phyloP scores from a whole-genome alignment of 2,888 invertebrate species.

The Monopis laevigella region DNA sequence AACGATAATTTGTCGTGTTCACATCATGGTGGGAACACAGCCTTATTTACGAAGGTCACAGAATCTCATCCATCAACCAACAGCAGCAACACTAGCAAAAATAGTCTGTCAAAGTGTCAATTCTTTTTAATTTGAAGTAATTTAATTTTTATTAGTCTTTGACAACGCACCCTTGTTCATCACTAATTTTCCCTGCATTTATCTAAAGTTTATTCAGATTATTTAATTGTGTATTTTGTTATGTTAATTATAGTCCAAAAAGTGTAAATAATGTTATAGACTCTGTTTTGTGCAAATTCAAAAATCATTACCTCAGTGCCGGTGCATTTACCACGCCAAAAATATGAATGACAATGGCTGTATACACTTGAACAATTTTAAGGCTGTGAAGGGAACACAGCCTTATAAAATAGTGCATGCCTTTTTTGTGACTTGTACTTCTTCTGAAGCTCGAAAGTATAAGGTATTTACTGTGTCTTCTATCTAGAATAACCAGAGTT shows the following conservation, averaged over 20 bases:
- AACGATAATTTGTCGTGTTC: too few relatives aligned
- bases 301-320: slow-evolving; percentile 4
- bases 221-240: neutral
- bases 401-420: slow-evolving; percentile 84
- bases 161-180: slow-evolving; percentile 11
- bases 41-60: too few relatives aligned
- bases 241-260: slow-evolving; percentile 3
- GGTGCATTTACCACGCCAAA: slow-evolving; percentile 26
- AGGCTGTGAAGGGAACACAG: slow-evolving; percentile 78
- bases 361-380: slow-evolving; percentile 81
- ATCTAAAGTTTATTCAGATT: too few relatives aligned
- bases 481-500: slow-evolving; percentile 13
- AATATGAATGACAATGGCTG: slow-evolving; percentile 78
- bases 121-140: neutral
- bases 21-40: too few relatives aligned
- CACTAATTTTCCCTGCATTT: slow-evolving; percentile 6
- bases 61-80: too few relatives aligned
- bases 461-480: too few relatives aligned
- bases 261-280: slow-evolving; percentile 4
- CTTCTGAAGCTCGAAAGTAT: slow-evolving; percentile 80
- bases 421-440: slow-evolving; percentile 85
- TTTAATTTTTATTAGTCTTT: slow-evolving; percentile 5
- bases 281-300: too few relatives aligned
- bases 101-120: neutral
- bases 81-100: too few relatives aligned